phyloP scores from a whole-genome alignment of 1,140 invertebrate species.

The Drosophila sp. region DNA sequence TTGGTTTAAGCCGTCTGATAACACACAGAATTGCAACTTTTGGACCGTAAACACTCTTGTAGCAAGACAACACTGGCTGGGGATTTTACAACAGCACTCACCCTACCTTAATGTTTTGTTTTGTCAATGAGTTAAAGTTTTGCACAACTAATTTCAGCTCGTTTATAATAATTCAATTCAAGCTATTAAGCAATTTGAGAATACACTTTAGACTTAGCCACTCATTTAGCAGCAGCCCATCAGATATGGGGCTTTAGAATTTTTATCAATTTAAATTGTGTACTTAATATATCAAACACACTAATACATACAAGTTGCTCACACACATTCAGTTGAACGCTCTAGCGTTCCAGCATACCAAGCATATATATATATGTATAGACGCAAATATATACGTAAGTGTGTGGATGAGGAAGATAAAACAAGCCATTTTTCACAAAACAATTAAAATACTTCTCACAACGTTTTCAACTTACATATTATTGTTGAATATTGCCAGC shows the following conservation, averaged over 20 bases:
- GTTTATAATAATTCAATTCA: slow-evolving; percentile 9
- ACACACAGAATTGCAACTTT: slow-evolving; percentile 20
- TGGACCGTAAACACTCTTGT: slow-evolving; percentile 26
- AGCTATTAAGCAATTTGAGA: slow-evolving; percentile 34
- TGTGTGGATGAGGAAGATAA: slow-evolving; percentile 38
- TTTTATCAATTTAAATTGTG: slow-evolving; percentile 80
- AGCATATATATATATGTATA: slow-evolving; percentile 14
- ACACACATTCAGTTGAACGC: slow-evolving; percentile 47
- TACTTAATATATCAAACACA: slow-evolving; percentile 65
- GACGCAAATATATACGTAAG: not conserved
- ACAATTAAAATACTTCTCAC: not conserved
- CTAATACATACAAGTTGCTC: slow-evolving; percentile 20
- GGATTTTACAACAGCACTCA: slow-evolving; percentile 60
- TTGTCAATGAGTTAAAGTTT: slow-evolving; percentile 51
- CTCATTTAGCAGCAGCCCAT: slow-evolving; percentile 33
- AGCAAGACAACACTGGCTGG: slow-evolving; percentile 60
- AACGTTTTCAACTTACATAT: slow-evolving; percentile 58
- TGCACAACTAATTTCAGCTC: slow-evolving; percentile 10
- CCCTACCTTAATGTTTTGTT: slow-evolving; percentile 29
- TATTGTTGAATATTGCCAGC: slow-evolving; percentile 45
- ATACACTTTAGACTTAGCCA: slow-evolving; percentile 15
- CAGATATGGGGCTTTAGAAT: slow-evolving; percentile 39
- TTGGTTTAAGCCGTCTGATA: slow-evolving; percentile 14
- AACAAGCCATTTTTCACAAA: slow-evolving; percentile 30
- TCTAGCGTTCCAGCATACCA: slow-evolving; percentile 63